Base-by-base conservation (phyloP, 2,113 vertebrate species). In the Nicator chloris region DNA sequence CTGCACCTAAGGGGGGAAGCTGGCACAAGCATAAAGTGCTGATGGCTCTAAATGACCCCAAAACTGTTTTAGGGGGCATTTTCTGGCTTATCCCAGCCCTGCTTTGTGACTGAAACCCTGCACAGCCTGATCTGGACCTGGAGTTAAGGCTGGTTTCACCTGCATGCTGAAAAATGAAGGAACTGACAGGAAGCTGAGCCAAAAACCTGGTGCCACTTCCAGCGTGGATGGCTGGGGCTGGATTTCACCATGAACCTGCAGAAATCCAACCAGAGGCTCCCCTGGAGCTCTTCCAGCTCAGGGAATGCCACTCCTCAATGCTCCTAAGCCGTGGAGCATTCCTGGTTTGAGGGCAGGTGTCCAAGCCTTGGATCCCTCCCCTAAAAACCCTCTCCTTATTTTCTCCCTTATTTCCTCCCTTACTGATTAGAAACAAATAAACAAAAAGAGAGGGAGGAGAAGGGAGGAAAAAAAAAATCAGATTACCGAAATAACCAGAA, bases 401-500 rank as follows among this genome's bases (percentile, higher is more conserved):
- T 90, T 63, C 51, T 84, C 39, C 81, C 80, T 77, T 44, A 24
- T 90, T 90, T 90, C 66, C 61, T 82, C 44, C 44, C 45, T 72
- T 15, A 17, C 26, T 69, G 69, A 81, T 76, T 35, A 81, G 73
- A 83, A 89, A 51, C 73, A 96, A 93, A 92, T 39, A 92, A 92
- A 85, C 35, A 93, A 70, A 50, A 57, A 75, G 42, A n/a, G 44
- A 40, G 9, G 30, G 44, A 4, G 37, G 44, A 4, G 37, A 2
- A 18, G 44, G 37, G 3, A 18, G 44, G 13, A 42, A 42, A 42
- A 42, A 42, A 42, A 42, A 42, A 42, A 42, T 42, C 92, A 82
- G 65, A 68, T 92, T 86, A 92, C 61, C 37, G 77, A 70, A 91
- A 88, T 23, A 94, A 77, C 65, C 90, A 73, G 89, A 86, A 86